Evolutionary conservation across 2,797 vertebrate species (phyloP), one percentile per base, ranked within the genome.

Genomic region (Pterois miles): DNA sequence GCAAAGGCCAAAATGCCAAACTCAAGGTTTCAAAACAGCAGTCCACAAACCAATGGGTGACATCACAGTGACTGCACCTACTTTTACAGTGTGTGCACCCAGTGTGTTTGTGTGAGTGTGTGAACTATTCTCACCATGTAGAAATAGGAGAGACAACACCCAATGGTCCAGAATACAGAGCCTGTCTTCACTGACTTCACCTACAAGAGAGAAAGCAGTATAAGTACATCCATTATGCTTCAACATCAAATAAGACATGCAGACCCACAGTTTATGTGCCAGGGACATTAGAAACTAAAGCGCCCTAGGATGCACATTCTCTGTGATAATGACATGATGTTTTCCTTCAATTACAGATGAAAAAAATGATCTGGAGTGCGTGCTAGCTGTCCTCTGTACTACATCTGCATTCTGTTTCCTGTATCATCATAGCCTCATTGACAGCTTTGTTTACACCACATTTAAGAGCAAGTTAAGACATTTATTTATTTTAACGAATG

Each of bases 151-250:
- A 99, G 95, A 78, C 98, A 99, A 89, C 98, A 99, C 92, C 98
- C 98, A 75, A 99, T 98, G 71, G 98, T 95, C 98, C 98, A 99
- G 93, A 98, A 99, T 31, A 99, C 97, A 0, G 98, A 99, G 58
- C 98, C 98, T 0, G 98, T 99, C 96, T 99, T 99, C 92, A 99
- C 98, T 25, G 98, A 98, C 81, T 99, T 99, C 89, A 99, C 98
- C 98, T 99, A 86, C 1, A 0, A 58, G 11, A 64, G 18, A 79
- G 20, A 74, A 31, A 64, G 40, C 20, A 34, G 22, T 64, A 7
- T 38, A 46, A 23, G 14, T 12, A 46, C 13, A 20, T 25, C 6
- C 33, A n/a, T 8, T 20, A 50, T 8, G 8, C 2, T 22, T 54
- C 38, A 52, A 43, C 63, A 67, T 69, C 23, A 81, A 75, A 74